Percentiles rank a stretch among this genome's conserved stretches.
These are phyloP conservation scores for Pollenia labialis DNA, from an alignment of 2,888 invertebrate species.

Conservation along the genomic window DNA sequence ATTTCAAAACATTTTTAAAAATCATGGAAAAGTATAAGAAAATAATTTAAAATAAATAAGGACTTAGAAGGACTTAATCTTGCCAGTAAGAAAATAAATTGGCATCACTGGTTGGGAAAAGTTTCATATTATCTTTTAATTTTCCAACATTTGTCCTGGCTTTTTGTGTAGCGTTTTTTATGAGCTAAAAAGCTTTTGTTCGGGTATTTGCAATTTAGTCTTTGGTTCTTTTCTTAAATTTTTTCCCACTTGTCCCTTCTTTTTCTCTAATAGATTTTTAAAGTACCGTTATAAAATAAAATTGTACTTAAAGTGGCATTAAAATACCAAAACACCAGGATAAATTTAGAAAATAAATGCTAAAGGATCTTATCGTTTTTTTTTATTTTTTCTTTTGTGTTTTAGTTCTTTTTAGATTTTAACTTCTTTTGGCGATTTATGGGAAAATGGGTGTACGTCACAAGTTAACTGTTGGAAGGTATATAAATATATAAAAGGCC, in stretches of 20 bases:
- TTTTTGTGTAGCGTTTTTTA: not conserved
- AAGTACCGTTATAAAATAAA: constrained; percentile 61
- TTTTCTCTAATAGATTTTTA: constrained; percentile 29
- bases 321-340: constrained; percentile 59
- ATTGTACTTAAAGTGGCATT: constrained; percentile 62
- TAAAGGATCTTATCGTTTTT: constrained; percentile 20
- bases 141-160: no score
- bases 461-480: no score
- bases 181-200: not conserved
- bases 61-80: no score
- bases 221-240: constrained; percentile 15
- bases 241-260: constrained; percentile 1
- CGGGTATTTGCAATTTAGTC: not conserved
- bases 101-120: no score
- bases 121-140: no score
- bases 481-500: no score
- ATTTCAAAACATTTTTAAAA: no score
- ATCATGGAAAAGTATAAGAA: no score
- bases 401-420: not conserved
- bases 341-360: constrained; percentile 33
- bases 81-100: no score
- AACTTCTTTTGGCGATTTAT: constrained; percentile 7
- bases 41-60: no score
- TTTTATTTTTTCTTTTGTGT: not conserved
- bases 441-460: not conserved